Evolutionary conservation across 1,140 invertebrate species (phyloP), one percentile per base, ranked within the genome.

Genomic region (Leptinotarsa undecemlineata): DNA sequence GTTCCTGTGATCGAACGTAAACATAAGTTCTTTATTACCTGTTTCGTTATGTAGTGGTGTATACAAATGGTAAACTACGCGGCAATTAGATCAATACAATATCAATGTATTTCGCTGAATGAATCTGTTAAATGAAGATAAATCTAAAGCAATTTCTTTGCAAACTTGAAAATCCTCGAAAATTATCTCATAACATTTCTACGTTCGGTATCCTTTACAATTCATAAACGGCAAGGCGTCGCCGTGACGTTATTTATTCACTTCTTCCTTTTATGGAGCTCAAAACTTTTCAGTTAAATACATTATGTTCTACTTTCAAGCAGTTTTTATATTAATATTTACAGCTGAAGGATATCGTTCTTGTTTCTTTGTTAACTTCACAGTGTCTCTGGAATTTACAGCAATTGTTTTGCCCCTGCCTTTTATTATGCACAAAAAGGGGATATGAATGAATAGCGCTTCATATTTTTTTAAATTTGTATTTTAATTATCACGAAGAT

Each of bases 261-360:
- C 63, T 23, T 64, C 21, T 64, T 64, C 13, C 21, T 64, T 64
- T 64, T 64, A 64, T 33, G 63, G 21, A 5, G 63, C 63, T 64
- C 63, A 14, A 64, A 64, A 64, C 63, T 64, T 64, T 64, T 33
- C 63, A 64, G 63, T 33, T 64, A 64, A 64, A 64, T 64, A 64
- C 63, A 64, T 64, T 64, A 64, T 64, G 63, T 33, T 64, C 63
- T 33, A 64, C 63, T 64, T 64, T 64, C 4, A 64, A 33, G 63
- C 63, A 64, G 63, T 64, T 64, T 64, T 64, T 64, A 57, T 64
- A 64, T 64, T 64, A 64, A 64, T 64, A 64, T 64, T 64, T 64
- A 64, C 63, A 64, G 63, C 20, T 64, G 26, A 21, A 20, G 63
- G 26, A 64, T 64, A 64, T 64, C 20, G 26, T 33, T 21, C 63